These are phyloP conservation scores for Lateolabrax maculatus DNA, from an alignment of 2,797 vertebrate species.

Conservation along the genomic window DNA sequence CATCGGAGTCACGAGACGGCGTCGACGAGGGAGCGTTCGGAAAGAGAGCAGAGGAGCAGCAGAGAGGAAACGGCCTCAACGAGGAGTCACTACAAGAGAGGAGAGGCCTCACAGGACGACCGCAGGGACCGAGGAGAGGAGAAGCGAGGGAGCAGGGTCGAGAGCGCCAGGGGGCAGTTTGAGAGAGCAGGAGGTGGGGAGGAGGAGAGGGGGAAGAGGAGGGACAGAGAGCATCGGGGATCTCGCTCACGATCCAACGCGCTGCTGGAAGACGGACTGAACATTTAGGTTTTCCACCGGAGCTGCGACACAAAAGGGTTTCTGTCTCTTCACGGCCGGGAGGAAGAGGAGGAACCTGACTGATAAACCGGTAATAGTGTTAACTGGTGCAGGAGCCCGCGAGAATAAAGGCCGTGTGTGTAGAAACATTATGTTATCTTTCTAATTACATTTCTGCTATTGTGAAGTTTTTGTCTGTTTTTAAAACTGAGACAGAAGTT, in stretches of 20 bases:
- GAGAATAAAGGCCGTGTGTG: not conserved
- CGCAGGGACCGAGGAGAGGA: slow-evolving; percentile 1
- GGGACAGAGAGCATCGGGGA: slow-evolving; percentile 26
- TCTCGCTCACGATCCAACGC: slow-evolving; percentile 23
- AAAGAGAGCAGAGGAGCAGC: slow-evolving; percentile 6
- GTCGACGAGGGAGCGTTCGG: slow-evolving; percentile 4
- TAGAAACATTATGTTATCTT: not conserved
- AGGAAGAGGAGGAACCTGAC: no score
- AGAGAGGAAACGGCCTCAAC: not conserved
- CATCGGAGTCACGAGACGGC: not conserved
- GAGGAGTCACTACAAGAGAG: slow-evolving; percentile 40
- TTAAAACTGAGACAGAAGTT: no score
- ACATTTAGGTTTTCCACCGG: slow-evolving; percentile 65
- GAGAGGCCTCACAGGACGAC: not conserved
- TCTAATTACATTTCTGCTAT: not conserved
- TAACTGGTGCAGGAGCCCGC: no score
- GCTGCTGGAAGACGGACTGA: slow-evolving; percentile 60
- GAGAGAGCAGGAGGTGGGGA: slow-evolving; percentile 27
- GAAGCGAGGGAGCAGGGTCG: slow-evolving; percentile 17
- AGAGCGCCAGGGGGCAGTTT: slow-evolving; percentile 44
- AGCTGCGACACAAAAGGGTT: no score
- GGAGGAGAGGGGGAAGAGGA: not conserved
- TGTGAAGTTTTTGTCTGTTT: not conserved
- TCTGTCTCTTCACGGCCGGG: no score
- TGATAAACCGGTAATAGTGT: no score